Evolutionary conservation across 2,888 invertebrate genomes (phyloP), one percentile per base, ranked within the genome.

Genomic region (Lasioglossum pauxillum): DNA sequence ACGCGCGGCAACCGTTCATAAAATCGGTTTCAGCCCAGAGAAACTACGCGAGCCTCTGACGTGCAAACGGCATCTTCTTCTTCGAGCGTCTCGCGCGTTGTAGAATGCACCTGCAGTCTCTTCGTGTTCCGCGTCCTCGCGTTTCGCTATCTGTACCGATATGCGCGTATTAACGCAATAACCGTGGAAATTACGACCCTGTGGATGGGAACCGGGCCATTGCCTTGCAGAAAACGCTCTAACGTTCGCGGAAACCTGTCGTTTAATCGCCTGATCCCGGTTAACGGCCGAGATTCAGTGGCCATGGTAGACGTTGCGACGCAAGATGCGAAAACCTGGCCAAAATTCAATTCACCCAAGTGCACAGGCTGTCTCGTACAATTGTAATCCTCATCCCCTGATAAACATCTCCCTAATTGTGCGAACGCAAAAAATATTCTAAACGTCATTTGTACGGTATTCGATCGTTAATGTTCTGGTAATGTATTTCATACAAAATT

Each of bases 261-360:
- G 80, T 75, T 80, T 86, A 89, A 79, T 85, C 81, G 85, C 60
- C 64, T 44, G 80, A 75, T 81, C 75, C 73, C 41, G 69, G 35
- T 75, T 84, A 88, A 89, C 77, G 80, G 75, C 35, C 14, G 67
- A 80, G 74, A 44, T 75, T 64, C 67, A 57, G 19, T 19, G 19
- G 7, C 64, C 38, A 38, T 72, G 74, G 49, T 67, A 72, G 79
- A 81, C 79, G 72, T 49, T 67, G 60, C 69, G 38, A 60, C 80
- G 64, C 44, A 72, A 69, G 49, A 27, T 12, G 12, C 27, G 73
- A 53, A n/a, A 53, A n/a, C 10, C 53, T 53, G 10, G 53, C 53
- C 10, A 3, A 53, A 53, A 53, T 53, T 53, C 8, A 53, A 53
- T 53, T n/a, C n/a, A 8, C 23, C 8, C 53, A 10, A n/a, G 23